Evolutionary conservation across 2,797 vertebrate genomes (phyloP).

Genomic region (Siniperca obscura): DNA sequence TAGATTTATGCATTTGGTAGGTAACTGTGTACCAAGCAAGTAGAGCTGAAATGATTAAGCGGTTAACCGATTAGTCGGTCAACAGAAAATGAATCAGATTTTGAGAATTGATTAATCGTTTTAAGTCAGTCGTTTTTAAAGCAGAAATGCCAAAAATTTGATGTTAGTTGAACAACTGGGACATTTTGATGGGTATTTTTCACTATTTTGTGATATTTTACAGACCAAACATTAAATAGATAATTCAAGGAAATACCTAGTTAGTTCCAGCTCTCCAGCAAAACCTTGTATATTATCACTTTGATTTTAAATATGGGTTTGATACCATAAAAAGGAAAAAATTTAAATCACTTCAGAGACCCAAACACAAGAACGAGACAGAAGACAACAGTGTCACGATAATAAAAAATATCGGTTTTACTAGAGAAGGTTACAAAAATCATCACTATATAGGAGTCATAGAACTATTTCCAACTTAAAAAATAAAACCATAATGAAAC

Average conservation of each 20-base stretch:
- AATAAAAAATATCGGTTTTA: slow-evolving; percentile 99
- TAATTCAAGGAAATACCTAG: neutral
- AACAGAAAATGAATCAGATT: no score
- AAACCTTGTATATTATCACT: neutral
- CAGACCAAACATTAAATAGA: neutral
- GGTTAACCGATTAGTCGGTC: neutral
- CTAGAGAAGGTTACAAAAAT: slow-evolving; percentile 99
- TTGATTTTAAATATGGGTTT: neutral
- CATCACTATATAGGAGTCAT: slow-evolving; percentile 88
- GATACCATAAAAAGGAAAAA: slow-evolving; percentile 1
- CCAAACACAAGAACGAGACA: slow-evolving; percentile 82
- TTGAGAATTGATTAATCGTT: no score
- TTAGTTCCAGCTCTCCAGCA: neutral
- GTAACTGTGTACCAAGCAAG: neutral
- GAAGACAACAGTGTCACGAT: slow-evolving; percentile 92
- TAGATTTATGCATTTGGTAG: neutral
- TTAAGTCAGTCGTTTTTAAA: neutral
- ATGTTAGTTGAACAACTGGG: neutral
- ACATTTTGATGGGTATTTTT: neutral
- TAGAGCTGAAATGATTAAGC: no score
- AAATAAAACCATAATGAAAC: slow-evolving; percentile 86
- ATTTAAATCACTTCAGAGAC: neutral
- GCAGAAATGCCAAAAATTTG: neutral
- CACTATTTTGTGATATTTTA: neutral
- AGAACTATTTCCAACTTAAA: slow-evolving; percentile 86